These are phyloP conservation scores for Spongilla lacustris DNA, from an alignment of 37 sponge, comb jelly and placozoan species.

Conservation along the genomic window DNA sequence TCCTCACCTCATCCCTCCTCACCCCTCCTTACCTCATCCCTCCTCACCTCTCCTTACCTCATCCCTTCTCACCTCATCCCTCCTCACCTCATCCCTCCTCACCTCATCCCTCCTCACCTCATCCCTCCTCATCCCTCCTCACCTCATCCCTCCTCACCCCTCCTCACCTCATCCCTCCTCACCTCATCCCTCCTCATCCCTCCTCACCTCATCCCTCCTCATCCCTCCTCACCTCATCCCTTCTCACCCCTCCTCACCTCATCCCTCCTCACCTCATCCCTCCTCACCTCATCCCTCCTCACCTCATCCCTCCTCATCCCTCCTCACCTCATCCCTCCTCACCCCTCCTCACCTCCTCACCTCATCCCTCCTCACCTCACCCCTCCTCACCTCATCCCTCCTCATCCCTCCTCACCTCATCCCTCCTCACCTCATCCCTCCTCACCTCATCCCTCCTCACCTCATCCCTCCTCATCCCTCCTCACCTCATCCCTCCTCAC, in stretches of 20 bases:
- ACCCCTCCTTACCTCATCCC: not conserved
- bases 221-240: not conserved
- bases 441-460: not conserved
- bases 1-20: not conserved
- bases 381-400: conserved; percentile 7
- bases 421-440: conserved; percentile 27
- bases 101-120: conserved; percentile 16
- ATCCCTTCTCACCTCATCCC: not conserved
- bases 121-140: conserved; percentile 33
- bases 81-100: not conserved
- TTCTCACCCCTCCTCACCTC: not conserved
- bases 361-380: not conserved
- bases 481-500: conserved; percentile 3
- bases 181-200: conserved; percentile 14
- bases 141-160: conserved; percentile 1
- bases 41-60: not conserved
- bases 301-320: not conserved
- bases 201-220: conserved; percentile 4
- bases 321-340: not conserved
- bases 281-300: not conserved
- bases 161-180: conserved; percentile 5
- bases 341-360: not conserved
- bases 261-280: not conserved
- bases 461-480: conserved; percentile 24
- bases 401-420: conserved; percentile 27